A percentile compares a stretch with the other conserved stretches of the same genome.
Evolutionary conservation across 2,113 vertebrate genomes (phyloP).

Genomic region (Neotragus moschatus): DNA sequence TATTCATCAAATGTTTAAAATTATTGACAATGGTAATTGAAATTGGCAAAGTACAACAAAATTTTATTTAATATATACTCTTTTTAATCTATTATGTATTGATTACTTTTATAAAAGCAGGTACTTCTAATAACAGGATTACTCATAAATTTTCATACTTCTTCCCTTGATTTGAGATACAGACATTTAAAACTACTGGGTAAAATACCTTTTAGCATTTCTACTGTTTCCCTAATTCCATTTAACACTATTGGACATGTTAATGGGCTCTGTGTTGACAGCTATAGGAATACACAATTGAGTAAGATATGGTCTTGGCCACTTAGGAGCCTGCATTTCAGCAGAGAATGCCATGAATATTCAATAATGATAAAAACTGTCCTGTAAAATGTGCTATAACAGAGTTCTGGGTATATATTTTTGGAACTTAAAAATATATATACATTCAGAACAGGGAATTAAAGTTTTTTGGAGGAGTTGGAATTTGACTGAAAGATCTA

Average conservation of each 20-base stretch:
- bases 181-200: neutral
- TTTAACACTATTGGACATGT: neutral
- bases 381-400: neutral
- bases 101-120: neutral
- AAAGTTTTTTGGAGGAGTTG: neutral
- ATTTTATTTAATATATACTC: neutral
- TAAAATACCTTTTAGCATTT: neutral
- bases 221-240: neutral
- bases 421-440: neutral
- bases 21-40: neutral
- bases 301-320: neutral
- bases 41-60: neutral
- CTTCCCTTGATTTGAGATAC: neutral
- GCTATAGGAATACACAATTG: accelerated
- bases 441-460: neutral
- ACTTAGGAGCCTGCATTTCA: neutral
- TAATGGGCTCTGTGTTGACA: neutral
- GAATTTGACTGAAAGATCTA: neutral
- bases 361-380: neutral
- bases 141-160: neutral
- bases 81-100: neutral
- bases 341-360: neutral
- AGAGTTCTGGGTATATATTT: neutral
- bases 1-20: neutral
- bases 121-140: neutral